Percentiles rank a stretch among this genome's conserved stretches.
Evolutionary conservation across 2,888 invertebrate genomes (phyloP).

Genomic region (Eupithecia abbreviata): DNA sequence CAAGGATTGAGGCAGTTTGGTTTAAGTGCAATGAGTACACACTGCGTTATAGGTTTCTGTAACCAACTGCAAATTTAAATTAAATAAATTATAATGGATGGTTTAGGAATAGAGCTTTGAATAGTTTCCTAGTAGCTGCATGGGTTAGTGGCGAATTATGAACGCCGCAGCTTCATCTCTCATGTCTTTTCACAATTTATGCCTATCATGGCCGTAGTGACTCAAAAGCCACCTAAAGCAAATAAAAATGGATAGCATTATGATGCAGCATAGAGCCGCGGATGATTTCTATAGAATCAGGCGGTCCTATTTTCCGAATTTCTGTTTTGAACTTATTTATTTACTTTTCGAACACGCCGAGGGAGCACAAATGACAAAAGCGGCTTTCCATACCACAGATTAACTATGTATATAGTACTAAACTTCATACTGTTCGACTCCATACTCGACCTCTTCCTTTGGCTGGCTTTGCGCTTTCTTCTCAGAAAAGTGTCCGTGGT

Average conservation of each 20-base stretch:
- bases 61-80: background rate
- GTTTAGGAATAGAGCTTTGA: background rate
- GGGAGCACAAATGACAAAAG: background rate
- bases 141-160: too few species aligned
- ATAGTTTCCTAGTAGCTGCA: background rate
- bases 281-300: background rate
- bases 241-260: too few species aligned
- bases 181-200: too few species aligned
- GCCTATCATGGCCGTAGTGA: too few species aligned
- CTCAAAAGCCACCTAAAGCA: too few species aligned
- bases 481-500: background rate
- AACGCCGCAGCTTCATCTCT: too few species aligned
- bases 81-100: background rate
- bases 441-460: background rate
- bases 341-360: background rate
- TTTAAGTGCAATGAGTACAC: constrained; percentile 17
- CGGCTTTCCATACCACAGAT: background rate
- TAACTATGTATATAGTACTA: too few species aligned
- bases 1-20: constrained; percentile 18
- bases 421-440: too few species aligned
- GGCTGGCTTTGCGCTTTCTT: background rate
- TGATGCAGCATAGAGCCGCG: background rate
- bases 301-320: background rate
- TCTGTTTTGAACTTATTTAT: background rate
- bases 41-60: background rate